Evolutionary conservation across 1,140 invertebrate species (phyloP).

Genomic region (Maconellicoccus hirsutus): DNA sequence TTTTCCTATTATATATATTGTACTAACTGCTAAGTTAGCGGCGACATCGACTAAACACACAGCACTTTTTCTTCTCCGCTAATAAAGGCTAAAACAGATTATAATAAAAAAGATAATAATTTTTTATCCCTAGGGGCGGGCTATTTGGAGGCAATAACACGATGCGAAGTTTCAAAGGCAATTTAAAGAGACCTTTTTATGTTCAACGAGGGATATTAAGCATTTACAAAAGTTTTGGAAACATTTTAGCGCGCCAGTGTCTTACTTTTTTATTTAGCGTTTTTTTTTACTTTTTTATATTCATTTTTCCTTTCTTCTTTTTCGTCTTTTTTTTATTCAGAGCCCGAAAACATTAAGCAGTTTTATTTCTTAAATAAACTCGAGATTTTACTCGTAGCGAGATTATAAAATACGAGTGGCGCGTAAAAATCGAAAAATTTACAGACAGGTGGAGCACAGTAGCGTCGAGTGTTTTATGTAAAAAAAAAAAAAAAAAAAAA

Average conservation of each 20-base stretch:
- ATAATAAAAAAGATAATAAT: constrained; percentile 10
- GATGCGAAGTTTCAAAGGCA: neutral
- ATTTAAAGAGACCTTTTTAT: constrained; percentile 9
- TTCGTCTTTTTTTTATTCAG: neutral
- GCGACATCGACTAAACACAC: neutral
- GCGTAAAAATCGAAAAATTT: no score
- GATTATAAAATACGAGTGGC: no score
- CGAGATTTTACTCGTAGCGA: neutral
- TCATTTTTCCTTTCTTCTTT: no score
- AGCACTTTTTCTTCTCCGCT: neutral
- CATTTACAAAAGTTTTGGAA: neutral
- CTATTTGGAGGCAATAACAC: neutral
- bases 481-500: no score
- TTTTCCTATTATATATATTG: no score
- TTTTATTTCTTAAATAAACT: neutral
- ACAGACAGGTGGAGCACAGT: no score
- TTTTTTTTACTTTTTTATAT: neutral
- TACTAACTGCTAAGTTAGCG: no score
- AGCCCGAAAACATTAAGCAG: neutral
- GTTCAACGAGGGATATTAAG: constrained; percentile 8
- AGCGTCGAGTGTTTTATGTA: no score
- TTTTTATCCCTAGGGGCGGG: neutral
- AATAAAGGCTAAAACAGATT: constrained; percentile 9
- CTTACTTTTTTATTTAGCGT: neutral
- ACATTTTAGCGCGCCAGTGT: neutral